Evolutionary conservation across 2,797 vertebrate species (phyloP).

Genomic region (Tympanoctomys barrerae): DNA sequence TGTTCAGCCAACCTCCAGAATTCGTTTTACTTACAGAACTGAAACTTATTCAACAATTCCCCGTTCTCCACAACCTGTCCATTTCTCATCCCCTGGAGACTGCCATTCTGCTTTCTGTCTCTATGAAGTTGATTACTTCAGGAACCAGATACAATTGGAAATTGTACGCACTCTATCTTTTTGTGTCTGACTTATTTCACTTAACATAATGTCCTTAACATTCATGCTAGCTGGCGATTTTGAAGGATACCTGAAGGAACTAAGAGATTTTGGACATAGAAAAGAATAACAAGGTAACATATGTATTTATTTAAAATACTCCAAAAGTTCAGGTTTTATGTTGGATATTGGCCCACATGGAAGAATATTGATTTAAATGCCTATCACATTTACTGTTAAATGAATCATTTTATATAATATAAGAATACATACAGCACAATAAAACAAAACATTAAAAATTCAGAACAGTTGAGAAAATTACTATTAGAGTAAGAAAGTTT

Average conservation of each 20-base stretch:
- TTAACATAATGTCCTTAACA: background rate
- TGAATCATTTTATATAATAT: background rate
- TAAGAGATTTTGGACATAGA: background rate
- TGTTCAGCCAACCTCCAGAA: background rate
- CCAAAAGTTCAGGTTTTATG: background rate
- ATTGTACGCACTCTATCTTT: background rate
- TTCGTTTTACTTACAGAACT: background rate
- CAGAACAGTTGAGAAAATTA: conserved; percentile 6
- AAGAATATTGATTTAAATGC: background rate
- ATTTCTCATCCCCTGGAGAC: background rate
- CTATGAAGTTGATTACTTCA: no score
- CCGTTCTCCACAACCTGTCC: background rate
- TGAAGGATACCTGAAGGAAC: background rate
- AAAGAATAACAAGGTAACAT: background rate
- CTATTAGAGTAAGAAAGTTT: background rate
- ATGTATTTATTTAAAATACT: background rate
- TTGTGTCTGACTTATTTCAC: background rate
- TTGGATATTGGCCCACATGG: background rate
- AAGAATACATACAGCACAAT: background rate
- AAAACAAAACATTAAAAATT: conserved; percentile 3
- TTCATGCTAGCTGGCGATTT: background rate
- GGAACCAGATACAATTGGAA: background rate
- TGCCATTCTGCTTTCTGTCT: background rate
- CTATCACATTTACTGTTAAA: background rate
- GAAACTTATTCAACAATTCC: background rate